These are phyloP conservation scores for Druon quercuslanigerum DNA, from an alignment of 1,140 invertebrate species.

Conservation along the genomic window DNA sequence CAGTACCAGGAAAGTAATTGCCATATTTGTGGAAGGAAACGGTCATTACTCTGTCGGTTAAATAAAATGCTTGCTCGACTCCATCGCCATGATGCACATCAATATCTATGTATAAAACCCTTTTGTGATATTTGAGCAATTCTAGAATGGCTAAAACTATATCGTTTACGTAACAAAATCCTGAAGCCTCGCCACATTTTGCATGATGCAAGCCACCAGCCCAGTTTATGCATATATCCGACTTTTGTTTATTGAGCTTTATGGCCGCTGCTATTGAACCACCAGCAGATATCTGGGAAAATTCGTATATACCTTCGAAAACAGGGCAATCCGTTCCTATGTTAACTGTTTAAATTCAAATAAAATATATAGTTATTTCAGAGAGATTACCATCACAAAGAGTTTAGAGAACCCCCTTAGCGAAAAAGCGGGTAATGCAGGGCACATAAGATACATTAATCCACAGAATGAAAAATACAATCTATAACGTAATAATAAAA, in stretches of 20 bases:
- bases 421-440: too few relatives aligned
- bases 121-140: constrained; percentile 94
- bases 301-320: constrained; percentile 97
- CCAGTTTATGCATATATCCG: constrained; percentile 99
- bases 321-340: constrained; percentile 99
- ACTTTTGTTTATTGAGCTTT: constrained; percentile 96
- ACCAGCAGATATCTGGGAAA: constrained; percentile 98
- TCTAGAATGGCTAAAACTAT: constrained; percentile 96
- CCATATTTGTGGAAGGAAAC: constrained; percentile 99
- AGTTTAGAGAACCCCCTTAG: too few relatives aligned
- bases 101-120: constrained; percentile 99
- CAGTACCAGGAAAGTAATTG: constrained; percentile 98
- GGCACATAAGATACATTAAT: too few relatives aligned
- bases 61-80: constrained; percentile 99
- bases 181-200: constrained; percentile 97
- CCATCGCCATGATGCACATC: constrained; percentile 99
- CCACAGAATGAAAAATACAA: too few relatives aligned
- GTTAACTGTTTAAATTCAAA: constrained; percentile 83
- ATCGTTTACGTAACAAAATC: constrained; percentile 98
- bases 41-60: constrained; percentile 99
- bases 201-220: constrained; percentile 98
- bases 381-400: too few relatives aligned
- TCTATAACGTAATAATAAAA: too few relatives aligned
- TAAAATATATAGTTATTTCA: background rate
- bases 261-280: constrained; percentile 98